phyloP scores from a whole-genome alignment of 2,113 vertebrate species.

The Bubalus kerabau region DNA sequence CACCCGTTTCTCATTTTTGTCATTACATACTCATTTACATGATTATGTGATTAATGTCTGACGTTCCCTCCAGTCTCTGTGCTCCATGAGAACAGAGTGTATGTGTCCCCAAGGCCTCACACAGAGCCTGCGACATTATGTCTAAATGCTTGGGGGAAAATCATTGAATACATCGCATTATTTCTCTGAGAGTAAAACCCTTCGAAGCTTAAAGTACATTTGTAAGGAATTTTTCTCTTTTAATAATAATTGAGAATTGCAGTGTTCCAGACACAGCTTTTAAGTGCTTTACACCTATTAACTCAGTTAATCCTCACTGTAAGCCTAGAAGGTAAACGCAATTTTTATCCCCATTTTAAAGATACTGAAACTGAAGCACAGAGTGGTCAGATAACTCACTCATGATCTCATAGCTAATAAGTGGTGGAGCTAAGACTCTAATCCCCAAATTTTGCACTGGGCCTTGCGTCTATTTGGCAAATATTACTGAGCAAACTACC shows the following conservation, averaged over 20 bases:
- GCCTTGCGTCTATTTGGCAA: neutral
- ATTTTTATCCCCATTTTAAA: slow-evolving; percentile 10
- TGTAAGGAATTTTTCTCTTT: neutral
- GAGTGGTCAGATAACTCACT: neutral
- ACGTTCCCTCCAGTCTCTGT: neutral
- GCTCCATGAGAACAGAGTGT: neutral
- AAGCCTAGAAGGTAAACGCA: neutral
- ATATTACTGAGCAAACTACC: neutral
- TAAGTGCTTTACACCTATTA: neutral
- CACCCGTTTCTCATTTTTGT: neutral
- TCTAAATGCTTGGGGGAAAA: neutral
- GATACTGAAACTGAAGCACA: neutral
- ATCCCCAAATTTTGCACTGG: neutral
- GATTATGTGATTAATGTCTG: neutral
- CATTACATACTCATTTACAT: neutral
- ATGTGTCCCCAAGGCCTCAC: neutral
- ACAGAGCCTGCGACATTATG: neutral
- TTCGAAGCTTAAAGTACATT: neutral
- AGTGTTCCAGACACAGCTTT: neutral
- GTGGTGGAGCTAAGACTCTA: neutral
- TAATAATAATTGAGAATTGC: neutral
- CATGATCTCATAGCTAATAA: neutral
- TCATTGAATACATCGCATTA: neutral
- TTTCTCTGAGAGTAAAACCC: neutral
- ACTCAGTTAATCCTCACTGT: neutral